Evolutionary conservation across 2,888 invertebrate species (phyloP), one percentile per base, ranked within the genome.

Genomic region (Synergus japonicus): DNA sequence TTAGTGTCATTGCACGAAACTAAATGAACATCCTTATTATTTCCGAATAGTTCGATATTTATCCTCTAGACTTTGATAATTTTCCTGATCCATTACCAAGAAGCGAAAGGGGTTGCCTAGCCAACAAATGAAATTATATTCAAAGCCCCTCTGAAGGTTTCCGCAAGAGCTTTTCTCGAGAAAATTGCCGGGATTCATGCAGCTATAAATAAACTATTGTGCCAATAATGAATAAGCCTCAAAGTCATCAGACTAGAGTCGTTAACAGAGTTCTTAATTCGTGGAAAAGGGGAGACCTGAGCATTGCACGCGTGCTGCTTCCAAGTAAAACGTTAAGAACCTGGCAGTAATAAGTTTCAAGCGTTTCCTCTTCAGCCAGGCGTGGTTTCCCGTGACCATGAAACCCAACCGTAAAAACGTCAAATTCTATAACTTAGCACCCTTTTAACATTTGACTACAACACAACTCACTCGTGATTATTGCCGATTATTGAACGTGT

Each of bases 381-480:
- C 80, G 80, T 77, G 67, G 78, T 78, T 76, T 76, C 76, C 76
- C 78, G 46, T 69, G 76, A 60, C 76, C 58, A 54, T 67, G 78
- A 69, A 29, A 76, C 37, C 60, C 65, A 78, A 73, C 77, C 79
- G 73, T 80, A 82, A 83, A 83, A 80, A 80, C 65, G 82, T 83
- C 76, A 78, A 78, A 80, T 76, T 81, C 79, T 80, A 69, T 82
- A 83, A 83, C 80, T 79, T 76, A 76, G 49, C 60, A 76, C 66
- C 79, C 76, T 76, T 76, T 78, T 78, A 85, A 85, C 81, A 77
- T 83, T 84, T 83, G 86, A 86, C 84, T 82, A 79, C 77, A 76
- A 69, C 79, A 69, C 78, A 78, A 80, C 81, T 83, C 85, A 82
- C 83, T 85, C 84, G 81, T 82, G 84, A 86, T 86, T 86, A 86